phyloP scores from a whole-genome alignment of 1,140 invertebrate genomes.

The Cydia amplana region DNA sequence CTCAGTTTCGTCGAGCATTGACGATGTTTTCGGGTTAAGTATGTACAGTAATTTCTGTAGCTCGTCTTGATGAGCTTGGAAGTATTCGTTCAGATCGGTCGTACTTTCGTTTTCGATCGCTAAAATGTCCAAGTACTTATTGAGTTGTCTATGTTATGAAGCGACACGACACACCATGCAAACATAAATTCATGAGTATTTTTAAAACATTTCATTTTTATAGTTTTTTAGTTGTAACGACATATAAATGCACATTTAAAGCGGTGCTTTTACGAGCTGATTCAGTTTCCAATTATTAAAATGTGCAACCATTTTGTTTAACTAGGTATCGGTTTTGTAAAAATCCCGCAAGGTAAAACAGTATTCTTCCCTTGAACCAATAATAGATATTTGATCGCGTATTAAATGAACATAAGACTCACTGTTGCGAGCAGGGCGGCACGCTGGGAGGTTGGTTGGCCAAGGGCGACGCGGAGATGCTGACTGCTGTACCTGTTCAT shows the following conservation, averaged over 20 bases:
- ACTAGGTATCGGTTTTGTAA: background rate
- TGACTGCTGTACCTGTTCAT: slow-evolving; percentile 63
- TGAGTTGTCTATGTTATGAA: slow-evolving; percentile 69
- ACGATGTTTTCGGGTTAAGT: slow-evolving; percentile 63
- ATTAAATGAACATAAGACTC: slow-evolving; percentile 47
- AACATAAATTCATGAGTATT: slow-evolving; percentile 66
- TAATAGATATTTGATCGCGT: background rate
- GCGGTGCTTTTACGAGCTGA: slow-evolving; percentile 32
- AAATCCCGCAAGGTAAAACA: background rate
- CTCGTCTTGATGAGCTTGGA: slow-evolving; percentile 68
- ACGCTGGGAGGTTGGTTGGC: slow-evolving; percentile 54
- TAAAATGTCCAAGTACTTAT: slow-evolving; percentile 79
- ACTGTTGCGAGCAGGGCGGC: slow-evolving; percentile 67
- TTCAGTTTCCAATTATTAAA: background rate
- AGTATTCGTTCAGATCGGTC: slow-evolving; percentile 66
- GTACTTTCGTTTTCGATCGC: slow-evolving; percentile 69
- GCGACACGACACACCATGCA: slow-evolving; percentile 75
- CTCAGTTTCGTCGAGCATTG: slow-evolving; percentile 64
- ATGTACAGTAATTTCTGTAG: slow-evolving; percentile 62
- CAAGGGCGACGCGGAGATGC: slow-evolving; percentile 59
- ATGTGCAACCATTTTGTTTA: background rate
- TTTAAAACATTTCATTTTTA: slow-evolving; percentile 45
- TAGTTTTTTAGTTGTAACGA: slow-evolving; percentile 41
- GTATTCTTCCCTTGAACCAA: background rate
- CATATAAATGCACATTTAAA: slow-evolving; percentile 49